These are phyloP conservation scores for Tamias sibiricus DNA, from an alignment of 2,113 vertebrate genomes.

Conservation along the genomic window DNA sequence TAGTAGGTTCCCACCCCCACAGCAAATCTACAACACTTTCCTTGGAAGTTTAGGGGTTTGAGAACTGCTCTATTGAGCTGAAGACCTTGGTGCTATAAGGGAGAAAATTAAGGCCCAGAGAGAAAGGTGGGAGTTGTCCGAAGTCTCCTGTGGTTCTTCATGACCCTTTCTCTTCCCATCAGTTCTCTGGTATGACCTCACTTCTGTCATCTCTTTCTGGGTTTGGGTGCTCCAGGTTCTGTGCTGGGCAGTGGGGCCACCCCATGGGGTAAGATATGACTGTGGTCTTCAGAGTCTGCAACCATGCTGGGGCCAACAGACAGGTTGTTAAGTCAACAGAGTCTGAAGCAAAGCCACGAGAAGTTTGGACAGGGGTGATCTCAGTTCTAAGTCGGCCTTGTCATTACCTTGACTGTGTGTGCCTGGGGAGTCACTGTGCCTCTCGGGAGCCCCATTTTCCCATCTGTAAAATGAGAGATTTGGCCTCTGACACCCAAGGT, in stretches of 20 bases:
- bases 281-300: background rate
- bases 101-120: background rate
- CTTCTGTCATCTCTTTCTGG: background rate
- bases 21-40: background rate
- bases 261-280: background rate
- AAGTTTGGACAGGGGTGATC: background rate
- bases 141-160: background rate
- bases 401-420: background rate
- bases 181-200: background rate
- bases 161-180: background rate
- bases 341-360: background rate
- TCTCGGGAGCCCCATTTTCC: background rate
- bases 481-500: background rate
- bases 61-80: background rate
- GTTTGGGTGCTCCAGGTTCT: background rate
- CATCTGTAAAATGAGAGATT: background rate
- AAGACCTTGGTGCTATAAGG: background rate
- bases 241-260: background rate
- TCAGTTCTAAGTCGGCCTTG: background rate
- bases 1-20: background rate
- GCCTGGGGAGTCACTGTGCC: rapidly evolving
- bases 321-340: background rate
- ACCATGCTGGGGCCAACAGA: rapidly evolving
- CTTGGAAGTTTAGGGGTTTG: background rate
- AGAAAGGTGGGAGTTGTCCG: background rate